Evolutionary conservation across 2,888 invertebrate species (phyloP), one percentile per base, ranked within the genome.

Genomic region (Xanthostigma xanthostigma): DNA sequence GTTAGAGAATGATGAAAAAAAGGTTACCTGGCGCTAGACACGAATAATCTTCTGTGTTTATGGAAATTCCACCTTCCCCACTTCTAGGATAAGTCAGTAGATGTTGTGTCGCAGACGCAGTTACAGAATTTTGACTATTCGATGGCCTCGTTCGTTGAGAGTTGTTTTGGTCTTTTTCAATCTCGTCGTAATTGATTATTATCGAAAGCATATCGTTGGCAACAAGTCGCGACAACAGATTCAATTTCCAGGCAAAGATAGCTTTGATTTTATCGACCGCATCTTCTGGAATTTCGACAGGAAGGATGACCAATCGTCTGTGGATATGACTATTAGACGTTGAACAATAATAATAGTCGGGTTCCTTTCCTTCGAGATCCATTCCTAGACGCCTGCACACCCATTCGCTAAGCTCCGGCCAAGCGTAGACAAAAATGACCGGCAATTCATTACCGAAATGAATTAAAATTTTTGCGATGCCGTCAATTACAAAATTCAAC

Each of bases 121-220:
- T n/a, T n/a, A n/a, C n/a, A n/a, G n/a, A n/a, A n/a, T n/a, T n/a
- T n/a, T n/a, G n/a, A n/a, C n/a, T n/a, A n/a, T n/a, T n/a, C n/a
- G n/a, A n/a, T n/a, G n/a, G n/a, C n/a, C n/a, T n/a, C n/a, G n/a
- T n/a, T n/a, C n/a, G n/a, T n/a, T n/a, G n/a, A n/a, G n/a, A n/a
- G n/a, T n/a, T n/a, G n/a, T 17, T 4, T 17, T 4, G 4, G 2
- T 17, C 17, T 17, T 17, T 4, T 17, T 4, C 2, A 17, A 17
- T 17, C 4, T 17, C 17, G 4, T 17, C 17, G 17, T 17, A 4
- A 17, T 4, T 17, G 17, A 17, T 17, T 3, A 17, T 17, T 57
- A 81, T 76, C 5, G 88, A 76, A 52, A 91, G 70, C 54, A 91
- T 81, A 55, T 85, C 84, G 64, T 89, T 87, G 1, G 90, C 90